These are phyloP conservation scores for Baccha elongata DNA, from an alignment of 2,888 invertebrate genomes.

Conservation along the genomic window DNA sequence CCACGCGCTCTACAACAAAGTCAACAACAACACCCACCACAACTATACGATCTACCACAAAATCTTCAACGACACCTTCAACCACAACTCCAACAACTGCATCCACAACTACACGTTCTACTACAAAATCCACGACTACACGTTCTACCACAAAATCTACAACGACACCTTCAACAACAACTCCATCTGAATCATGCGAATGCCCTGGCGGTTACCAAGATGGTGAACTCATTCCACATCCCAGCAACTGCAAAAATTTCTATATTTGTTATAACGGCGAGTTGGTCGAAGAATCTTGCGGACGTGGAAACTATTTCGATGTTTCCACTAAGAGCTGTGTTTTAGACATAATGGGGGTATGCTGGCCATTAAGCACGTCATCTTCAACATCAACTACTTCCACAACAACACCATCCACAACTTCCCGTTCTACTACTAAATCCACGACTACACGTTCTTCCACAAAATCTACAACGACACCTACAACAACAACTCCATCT, in stretches of 20 bases:
- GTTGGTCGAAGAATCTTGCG: conserved; percentile 75
- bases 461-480: not conserved
- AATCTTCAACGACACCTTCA: not conserved
- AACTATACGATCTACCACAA: not conserved
- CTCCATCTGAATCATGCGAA: conserved; percentile 53
- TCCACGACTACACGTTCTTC: not conserved
- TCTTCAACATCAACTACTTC: conserved; percentile 58
- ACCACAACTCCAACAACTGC: not conserved
- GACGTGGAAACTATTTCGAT: conserved; percentile 63
- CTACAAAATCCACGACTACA: conserved; percentile 5
- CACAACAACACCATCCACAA: not conserved
- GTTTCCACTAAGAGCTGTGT: conserved; percentile 44
- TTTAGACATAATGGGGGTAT: conserved; percentile 35
- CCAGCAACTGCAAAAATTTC: conserved; percentile 75
- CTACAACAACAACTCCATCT: not conserved
- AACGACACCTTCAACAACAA: not conserved
- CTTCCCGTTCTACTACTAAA: not conserved
- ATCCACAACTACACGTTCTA: conserved; percentile 1
- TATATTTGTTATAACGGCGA: conserved; percentile 75
- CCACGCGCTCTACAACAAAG: not conserved
- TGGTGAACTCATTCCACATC: conserved; percentile 74
- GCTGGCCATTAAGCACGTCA: not conserved
- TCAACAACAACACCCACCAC: not conserved
- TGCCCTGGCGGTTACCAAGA: conserved; percentile 73
- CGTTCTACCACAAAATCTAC: not conserved